A percentile compares a stretch with the other conserved stretches of the same genome.
These are phyloP conservation scores for Philereme transversata DNA, from an alignment of 2,888 invertebrate species.

Conservation along the genomic window DNA sequence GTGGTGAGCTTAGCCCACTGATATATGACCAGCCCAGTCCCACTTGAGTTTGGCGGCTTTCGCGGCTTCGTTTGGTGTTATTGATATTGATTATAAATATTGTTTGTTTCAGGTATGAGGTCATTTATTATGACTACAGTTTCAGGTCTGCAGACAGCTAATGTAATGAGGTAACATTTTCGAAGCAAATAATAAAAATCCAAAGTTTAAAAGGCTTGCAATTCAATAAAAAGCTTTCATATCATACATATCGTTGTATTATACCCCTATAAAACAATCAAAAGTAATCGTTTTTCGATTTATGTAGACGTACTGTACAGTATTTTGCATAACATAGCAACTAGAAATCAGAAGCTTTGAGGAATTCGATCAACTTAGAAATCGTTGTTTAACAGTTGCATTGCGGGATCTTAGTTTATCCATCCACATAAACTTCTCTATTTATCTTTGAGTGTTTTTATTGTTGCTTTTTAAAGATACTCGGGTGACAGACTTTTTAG, in stretches of 20 bases:
- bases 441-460: constrained; percentile 53
- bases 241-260: constrained; percentile 11
- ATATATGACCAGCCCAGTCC: too few species aligned
- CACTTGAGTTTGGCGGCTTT: too few species aligned
- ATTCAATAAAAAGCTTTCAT: constrained; percentile 22
- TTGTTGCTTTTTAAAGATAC: constrained; percentile 35
- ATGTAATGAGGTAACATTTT: constrained; percentile 14
- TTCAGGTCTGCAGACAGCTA: constrained; percentile 6
- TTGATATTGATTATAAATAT: constrained; percentile 7
- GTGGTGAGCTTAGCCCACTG: too few species aligned
- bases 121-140: constrained; percentile 22
- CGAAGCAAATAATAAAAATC: constrained; percentile 15
- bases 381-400: constrained; percentile 55
- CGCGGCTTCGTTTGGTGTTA: constrained; percentile 3
- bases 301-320: constrained; percentile 22
- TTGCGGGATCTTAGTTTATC: constrained; percentile 57
- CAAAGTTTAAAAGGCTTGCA: constrained; percentile 13
- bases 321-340: constrained; percentile 30
- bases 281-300: constrained; percentile 34
- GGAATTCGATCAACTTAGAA: constrained; percentile 43
- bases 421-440: constrained; percentile 45
- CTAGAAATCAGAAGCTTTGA: constrained; percentile 33
- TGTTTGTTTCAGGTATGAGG: constrained; percentile 28
- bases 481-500: constrained; percentile 57
- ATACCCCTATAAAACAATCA: constrained; percentile 23